Evolutionary conservation across 2,888 invertebrate genomes (phyloP).

Genomic region (Andrena minutula): DNA sequence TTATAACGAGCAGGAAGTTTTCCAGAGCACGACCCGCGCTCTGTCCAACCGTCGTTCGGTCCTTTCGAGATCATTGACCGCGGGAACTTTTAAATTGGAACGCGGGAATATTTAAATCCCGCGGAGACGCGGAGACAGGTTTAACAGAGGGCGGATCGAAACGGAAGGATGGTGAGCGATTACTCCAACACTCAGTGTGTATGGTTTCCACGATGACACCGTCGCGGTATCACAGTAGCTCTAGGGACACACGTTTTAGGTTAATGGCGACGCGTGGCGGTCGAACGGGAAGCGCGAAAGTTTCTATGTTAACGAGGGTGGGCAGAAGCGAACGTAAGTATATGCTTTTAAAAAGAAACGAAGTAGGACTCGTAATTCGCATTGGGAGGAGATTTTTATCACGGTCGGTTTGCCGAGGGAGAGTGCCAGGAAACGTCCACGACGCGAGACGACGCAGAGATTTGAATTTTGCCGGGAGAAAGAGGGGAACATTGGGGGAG

Average conservation of each 20-base stretch:
- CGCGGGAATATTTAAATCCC: not conserved
- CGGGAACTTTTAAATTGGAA: not conserved
- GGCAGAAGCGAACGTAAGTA: conserved; percentile 49
- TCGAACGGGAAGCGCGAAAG: conserved; percentile 16
- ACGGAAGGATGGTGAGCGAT: conserved; percentile 22
- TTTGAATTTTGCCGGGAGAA: conserved; percentile 24
- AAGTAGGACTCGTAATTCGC: conserved; percentile 63
- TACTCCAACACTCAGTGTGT: conserved; percentile 42
- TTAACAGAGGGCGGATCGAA: conserved; percentile 12
- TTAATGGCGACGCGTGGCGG: conserved; percentile 44
- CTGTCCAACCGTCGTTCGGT: conserved; percentile 6
- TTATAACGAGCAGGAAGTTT: conserved; percentile 41
- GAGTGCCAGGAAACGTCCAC: conserved; percentile 63
- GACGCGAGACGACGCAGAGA: conserved; percentile 60
- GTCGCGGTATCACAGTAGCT: conserved; percentile 68
- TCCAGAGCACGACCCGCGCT: conserved; percentile 18
- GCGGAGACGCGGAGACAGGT: not conserved
- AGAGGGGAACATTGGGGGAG: conserved; percentile 26
- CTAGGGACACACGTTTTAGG: conserved; percentile 66
- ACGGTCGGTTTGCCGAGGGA: conserved; percentile 48
- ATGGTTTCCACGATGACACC: conserved; percentile 58
- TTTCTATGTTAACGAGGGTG: not conserved
- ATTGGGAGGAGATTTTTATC: conserved; percentile 59
- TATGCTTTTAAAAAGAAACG: conserved; percentile 62
- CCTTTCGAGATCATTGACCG: not conserved